Percentiles rank a stretch among this genome's conserved stretches.
phyloP scores from a whole-genome alignment of 92 coral and sea anemone genomes.

The Palythoa grandiflora region DNA sequence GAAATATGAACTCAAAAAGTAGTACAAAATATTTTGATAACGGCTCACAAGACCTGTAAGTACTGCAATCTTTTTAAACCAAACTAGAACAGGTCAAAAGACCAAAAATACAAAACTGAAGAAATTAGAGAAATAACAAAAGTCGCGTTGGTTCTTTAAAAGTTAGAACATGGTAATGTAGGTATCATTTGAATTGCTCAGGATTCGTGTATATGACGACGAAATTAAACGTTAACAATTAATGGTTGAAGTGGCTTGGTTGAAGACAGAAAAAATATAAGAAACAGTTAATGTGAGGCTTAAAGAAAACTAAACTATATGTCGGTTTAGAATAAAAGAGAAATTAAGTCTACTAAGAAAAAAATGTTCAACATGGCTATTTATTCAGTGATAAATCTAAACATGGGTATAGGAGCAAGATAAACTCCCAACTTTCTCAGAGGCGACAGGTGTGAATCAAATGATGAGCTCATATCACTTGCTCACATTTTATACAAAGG shows the following conservation, averaged over 20 bases:
- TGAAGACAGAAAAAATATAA: neutral
- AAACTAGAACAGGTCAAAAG: neutral
- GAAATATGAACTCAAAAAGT: conserved; percentile 2
- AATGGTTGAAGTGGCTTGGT: neutral
- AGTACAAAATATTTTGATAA: neutral
- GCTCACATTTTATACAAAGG: too few relatives aligned
- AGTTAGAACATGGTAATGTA: too few relatives aligned
- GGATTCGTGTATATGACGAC: neutral
- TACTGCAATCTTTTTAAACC: neutral
- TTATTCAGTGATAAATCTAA: neutral
- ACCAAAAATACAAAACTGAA: neutral
- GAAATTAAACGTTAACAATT: neutral
- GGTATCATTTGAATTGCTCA: too few relatives aligned
- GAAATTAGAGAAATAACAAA: too few relatives aligned
- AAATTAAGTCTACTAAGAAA: neutral
- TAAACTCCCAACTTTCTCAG: neutral
- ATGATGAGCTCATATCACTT: too few relatives aligned
- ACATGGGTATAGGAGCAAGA: neutral
- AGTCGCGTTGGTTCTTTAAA: too few relatives aligned
- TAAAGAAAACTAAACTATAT: neutral
- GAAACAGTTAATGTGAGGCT: neutral
- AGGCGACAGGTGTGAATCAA: too few relatives aligned
- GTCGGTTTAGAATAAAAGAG: neutral
- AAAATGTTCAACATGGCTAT: neutral
- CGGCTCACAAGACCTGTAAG: too few relatives aligned